Conservation (phyloP, 2,797 vertebrate genomes). For the Nyctibius grandis region DNA sequence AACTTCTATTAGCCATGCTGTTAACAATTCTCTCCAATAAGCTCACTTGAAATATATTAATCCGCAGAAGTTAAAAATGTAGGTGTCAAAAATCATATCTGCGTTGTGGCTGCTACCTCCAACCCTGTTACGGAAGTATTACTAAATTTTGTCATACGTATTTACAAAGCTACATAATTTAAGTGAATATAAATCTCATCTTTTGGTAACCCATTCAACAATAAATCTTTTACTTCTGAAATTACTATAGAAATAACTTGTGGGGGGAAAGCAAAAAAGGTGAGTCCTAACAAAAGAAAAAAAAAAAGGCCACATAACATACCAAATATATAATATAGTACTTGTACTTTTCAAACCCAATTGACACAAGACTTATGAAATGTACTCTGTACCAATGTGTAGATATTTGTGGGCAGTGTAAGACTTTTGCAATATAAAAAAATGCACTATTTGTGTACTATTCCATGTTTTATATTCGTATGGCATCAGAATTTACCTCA, state of each 20-base stretch:
- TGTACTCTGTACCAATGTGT: neutral
- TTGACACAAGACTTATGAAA: neutral
- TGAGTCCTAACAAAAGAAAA: neutral
- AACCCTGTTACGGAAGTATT: neutral
- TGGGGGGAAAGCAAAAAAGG: too few species aligned
- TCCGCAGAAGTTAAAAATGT: neutral
- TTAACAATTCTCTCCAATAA: neutral
- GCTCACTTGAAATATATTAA: neutral
- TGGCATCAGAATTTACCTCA: neutral
- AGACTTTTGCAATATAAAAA: neutral
- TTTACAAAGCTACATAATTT: neutral
- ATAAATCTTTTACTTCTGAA: neutral
- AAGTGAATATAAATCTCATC: neutral
- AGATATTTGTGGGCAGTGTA: neutral
- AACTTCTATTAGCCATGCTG: neutral
- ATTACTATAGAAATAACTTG: neutral
- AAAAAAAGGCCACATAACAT: neutral
- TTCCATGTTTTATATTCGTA: neutral
- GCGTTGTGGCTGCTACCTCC: neutral
- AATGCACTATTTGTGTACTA: neutral
- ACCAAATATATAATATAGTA: neutral
- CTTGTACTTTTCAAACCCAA: neutral
- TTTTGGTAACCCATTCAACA: neutral
- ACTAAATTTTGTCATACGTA: neutral
- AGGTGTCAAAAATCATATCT: neutral